Evolutionary conservation across 1,140 invertebrate genomes (phyloP), one percentile per base, ranked within the genome.

Genomic region (Vanessa tameamea): DNA sequence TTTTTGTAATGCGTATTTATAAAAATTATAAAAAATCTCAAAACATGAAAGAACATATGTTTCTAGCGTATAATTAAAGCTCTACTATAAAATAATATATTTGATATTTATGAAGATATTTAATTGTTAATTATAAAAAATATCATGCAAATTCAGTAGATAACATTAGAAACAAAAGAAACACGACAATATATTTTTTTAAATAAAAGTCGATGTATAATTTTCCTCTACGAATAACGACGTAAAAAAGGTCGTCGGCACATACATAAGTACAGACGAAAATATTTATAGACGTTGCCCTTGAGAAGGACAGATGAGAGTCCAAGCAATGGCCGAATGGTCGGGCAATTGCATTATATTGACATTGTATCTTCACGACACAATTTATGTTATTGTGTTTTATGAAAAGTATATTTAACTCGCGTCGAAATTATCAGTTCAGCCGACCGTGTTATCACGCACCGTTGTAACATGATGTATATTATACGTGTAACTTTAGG

Each of bases 271-370:
- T 78, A 73, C 75, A 76, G 71, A 76, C 77, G 69, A 79, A 76
- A 75, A 80, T 81, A 80, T 81, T 80, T 81, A 82, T 81, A 82
- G 78, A 79, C 64, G 47, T 55, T 78, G 82, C 81, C 82, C 82
- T 84, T 84, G 82, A 81, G 74, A 80, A 84, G 82, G 81, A 79
- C 82, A 80, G 81, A 79, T 75, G 76, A 77, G 68, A 66, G 37
- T 43, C 78, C 66, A 64, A 47, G 47, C 68, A 64, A 43, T 67
- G 73, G 37, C 64, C 57, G 75, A 31, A n/a, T 3, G 15, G 51
- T 57, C 57, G 57, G 57, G 20, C 57, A 61, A 61, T 61, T 61
- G 57, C 57, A 63, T 13, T 50, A 12, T 61, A 47, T 61, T 69
- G 55, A 47, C 53, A 59, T 12, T 8, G 53, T n/a, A 14, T 43